Base-by-base conservation (phyloP, 2,888 invertebrate species). In the Oscheius myriophilus region DNA sequence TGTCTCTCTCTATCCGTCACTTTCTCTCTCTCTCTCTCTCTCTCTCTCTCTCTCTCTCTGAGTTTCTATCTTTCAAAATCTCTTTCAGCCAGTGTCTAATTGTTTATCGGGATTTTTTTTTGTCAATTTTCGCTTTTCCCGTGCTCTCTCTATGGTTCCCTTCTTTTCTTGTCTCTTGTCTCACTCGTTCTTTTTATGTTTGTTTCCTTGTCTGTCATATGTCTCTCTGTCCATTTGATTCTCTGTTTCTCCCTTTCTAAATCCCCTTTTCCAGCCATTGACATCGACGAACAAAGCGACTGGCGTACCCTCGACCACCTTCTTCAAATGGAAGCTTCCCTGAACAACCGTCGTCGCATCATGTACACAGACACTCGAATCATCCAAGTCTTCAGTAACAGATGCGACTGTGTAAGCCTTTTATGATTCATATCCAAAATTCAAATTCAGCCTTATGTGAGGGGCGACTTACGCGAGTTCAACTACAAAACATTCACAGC, bases 351-450 rank as follows among this genome's bases (percentile, higher is more conserved):
- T 2, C 66, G 79, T 18, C 71, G 71, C 26, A 75, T 79, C 18
- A 75, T 79, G 76, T 79, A 76, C 66, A 79, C 79, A 11, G 71
- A 76, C 16, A 69, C 73, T 16, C 72, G 67, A 33, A 79, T 79
- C 12, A 26, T 72, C 53, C 73, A 75, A 42, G 71, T 79, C 23
- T 76, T 79, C 52, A 71, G 73, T 51, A 69, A 55, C 14, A 67
- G 67, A 45, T 73, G 75, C 49, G 79, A 79, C 68, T 79, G 79
- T 55, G 79, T 79, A 45, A 68, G 79, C 23, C 23, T 16, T 57
- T 1, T 12, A 7, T 39, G n/a, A 16, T 9, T 25, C 6, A 53
- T 21, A 6, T 23, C 4, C 9, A 11, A 39, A 4, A 2, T 53
- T 18, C 26, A 3, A 16, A 69, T 77, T 55, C 69, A 79, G 79